phyloP scores from a whole-genome alignment of 2,888 invertebrate species.

The Silvanus unidentatus region DNA sequence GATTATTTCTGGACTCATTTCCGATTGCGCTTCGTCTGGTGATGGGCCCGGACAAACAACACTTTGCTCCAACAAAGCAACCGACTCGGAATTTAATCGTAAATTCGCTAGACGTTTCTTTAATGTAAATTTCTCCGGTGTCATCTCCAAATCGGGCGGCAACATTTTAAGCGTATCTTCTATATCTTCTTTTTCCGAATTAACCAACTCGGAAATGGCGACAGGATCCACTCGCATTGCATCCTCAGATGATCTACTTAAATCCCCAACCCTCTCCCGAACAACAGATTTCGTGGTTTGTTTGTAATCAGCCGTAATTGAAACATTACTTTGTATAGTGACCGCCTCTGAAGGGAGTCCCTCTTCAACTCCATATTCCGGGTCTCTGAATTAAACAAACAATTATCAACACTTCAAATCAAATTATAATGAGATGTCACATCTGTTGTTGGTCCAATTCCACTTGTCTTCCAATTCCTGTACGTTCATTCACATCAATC shows the following conservation, averaged over 20 bases:
- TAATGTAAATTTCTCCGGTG: conserved; percentile 29
- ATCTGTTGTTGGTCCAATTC: conserved; percentile 32
- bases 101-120: conserved; percentile 34
- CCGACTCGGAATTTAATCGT: conserved; percentile 31
- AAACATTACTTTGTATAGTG: not conserved
- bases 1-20: conserved; percentile 39
- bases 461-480: conserved; percentile 21
- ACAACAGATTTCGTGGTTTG: not conserved
- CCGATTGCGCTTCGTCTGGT: conserved; percentile 34
- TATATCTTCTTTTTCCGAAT: conserved; percentile 39
- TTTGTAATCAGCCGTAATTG: not conserved
- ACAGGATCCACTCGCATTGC: conserved; percentile 21
- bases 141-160: conserved; percentile 35
- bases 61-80: conserved; percentile 32
- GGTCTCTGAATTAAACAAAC: not conserved
- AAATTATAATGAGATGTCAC: conserved; percentile 14
- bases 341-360: not conserved
- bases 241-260: conserved; percentile 5
- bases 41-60: conserved; percentile 26
- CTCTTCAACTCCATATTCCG: not conserved
- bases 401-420: not conserved
- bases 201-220: conserved; percentile 34
- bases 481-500: conserved; percentile 23
- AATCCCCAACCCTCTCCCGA: not conserved
- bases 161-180: conserved; percentile 34